A percentile compares a stretch with the other conserved stretches of the same genome.
Conservation (phyloP, 2,113 vertebrate genomes). For the Nothocercus nigrocapillus region DNA sequence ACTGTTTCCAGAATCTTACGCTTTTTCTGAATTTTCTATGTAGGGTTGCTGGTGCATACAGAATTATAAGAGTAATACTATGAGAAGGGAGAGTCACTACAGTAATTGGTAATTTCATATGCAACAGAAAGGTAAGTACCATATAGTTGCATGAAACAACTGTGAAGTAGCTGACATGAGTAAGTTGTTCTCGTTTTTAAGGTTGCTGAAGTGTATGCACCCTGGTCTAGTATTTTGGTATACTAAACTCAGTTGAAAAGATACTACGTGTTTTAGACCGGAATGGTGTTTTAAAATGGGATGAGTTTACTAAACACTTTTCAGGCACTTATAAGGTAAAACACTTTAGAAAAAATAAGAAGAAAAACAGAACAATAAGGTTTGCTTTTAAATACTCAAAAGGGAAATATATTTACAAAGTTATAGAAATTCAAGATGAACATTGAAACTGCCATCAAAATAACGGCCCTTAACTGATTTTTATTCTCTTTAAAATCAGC, state of each 20-base stretch:
- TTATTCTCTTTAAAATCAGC: neutral
- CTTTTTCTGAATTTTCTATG: neutral
- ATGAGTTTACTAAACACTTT: neutral
- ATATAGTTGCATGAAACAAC: neutral
- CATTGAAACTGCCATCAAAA: neutral
- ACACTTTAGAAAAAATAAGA: neutral
- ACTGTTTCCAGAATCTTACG: neutral
- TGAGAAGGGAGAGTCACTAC: neutral
- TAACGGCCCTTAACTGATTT: neutral
- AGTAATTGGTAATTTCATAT: neutral
- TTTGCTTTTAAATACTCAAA: neutral
- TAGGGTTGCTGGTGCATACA: neutral
- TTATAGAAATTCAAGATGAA: neutral
- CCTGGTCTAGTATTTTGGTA: neutral
- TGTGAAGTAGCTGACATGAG: neutral
- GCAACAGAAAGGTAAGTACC: slow-evolving; percentile 24
- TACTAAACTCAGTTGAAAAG: neutral
- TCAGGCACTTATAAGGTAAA: neutral
- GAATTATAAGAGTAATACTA: neutral
- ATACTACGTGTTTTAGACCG: neutral
- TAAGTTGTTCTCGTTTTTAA: neutral
- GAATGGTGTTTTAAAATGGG: neutral
- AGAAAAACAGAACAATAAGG: neutral
- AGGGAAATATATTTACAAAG: neutral
- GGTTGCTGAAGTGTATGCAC: neutral